Evolutionary conservation across 2,888 invertebrate genomes (phyloP), one percentile per base, ranked within the genome.

Genomic region (Parnassius apollo): DNA sequence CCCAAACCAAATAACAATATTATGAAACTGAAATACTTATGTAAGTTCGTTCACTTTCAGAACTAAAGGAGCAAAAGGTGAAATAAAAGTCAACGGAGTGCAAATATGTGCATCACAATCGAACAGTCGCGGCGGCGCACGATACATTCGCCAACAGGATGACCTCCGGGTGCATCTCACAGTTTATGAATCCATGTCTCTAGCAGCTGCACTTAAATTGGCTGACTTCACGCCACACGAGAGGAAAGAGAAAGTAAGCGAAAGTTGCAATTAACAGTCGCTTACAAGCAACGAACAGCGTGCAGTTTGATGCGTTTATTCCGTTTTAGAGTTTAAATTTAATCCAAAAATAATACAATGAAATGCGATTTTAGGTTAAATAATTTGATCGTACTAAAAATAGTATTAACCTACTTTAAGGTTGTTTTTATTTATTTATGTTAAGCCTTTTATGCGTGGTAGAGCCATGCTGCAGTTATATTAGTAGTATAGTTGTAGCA

Each of bases 121-220:
- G 51, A 93, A 95, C 71, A 94, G 94, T 45, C 94, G 95, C 71
- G 93, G 96, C 46, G 91, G 91, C 57, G 96, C 96, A 1, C 95
- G 96, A 72, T 97, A 96, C 89, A 97, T 97, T 76, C 96, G 96
- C 83, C 97, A 97, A 80, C 94, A 96, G 66, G 96, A 96, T 80
- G 92, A 95, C 75, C 85, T 96, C 75, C 93, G 97, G 68, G 93
- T 94, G 42, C 93, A 95, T 74, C 92, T 98, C 71, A 95, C 96
- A 60, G 95, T 96, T 55, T 93, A 95, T 75, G 97, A 97, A 88
- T 94, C 96, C 71, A 96, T 97, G 96, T 93, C 94, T 74, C 93
- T 96, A 59, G 96, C 96, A 0, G 96, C 97, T 2, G 94, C 96
- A 69, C 93, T 97, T 61, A 97, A 97, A 81, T 93, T 97, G 58